Evolutionary conservation across 2,888 invertebrate species (phyloP).

Genomic region (Clitarchus hookeri): DNA sequence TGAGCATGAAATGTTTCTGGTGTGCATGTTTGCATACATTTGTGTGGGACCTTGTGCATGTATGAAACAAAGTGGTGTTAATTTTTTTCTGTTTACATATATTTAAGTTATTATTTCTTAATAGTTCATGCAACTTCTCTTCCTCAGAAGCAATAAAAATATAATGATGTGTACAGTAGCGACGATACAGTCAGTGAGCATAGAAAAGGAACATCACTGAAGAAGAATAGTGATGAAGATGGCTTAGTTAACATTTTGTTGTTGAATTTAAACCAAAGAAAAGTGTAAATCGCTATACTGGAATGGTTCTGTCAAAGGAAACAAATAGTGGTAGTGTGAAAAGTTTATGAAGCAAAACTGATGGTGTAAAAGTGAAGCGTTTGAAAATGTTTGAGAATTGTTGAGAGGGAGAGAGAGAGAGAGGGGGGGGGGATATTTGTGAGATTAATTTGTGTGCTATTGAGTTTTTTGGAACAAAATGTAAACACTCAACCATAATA

Average conservation of each 20-base stretch:
- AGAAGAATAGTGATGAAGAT: not conserved
- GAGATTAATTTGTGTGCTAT: too few species aligned
- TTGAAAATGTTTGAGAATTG: too few species aligned
- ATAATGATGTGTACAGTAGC: not conserved
- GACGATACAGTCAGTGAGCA: not conserved
- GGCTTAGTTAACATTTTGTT: not conserved
- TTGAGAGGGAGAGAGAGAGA: too few species aligned
- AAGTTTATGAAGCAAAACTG: not conserved
- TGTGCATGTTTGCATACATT: not conserved
- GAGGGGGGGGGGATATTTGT: too few species aligned
- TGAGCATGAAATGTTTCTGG: not conserved
- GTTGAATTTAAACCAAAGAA: not conserved
- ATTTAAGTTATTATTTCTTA: not conserved
- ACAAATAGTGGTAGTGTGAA: not conserved
- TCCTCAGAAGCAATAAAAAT: not conserved
- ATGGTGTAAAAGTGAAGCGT: too few species aligned
- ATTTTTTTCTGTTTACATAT: not conserved
- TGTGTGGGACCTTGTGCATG: too few species aligned
- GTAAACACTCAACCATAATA: too few species aligned
- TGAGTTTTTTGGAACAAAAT: too few species aligned
- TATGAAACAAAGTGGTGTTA: not conserved
- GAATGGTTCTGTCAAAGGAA: not conserved
- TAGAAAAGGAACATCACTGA: not conserved
- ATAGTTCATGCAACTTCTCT: not conserved
- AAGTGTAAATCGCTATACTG: not conserved